Evolutionary conservation across 2,888 invertebrate species (phyloP).

Genomic region (Drosophila recens): DNA sequence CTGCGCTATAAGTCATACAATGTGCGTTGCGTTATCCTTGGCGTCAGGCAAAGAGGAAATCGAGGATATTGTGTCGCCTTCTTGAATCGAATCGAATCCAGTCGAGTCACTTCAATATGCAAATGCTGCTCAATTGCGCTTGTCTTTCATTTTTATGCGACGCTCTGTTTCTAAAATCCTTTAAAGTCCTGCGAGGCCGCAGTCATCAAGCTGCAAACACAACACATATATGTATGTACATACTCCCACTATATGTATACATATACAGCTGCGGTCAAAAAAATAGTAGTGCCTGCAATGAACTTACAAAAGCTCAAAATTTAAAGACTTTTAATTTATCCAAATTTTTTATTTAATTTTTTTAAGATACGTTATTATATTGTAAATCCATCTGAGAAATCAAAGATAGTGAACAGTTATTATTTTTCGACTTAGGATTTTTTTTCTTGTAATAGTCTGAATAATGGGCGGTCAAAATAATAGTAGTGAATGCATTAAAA

Average conservation of each 20-base stretch:
- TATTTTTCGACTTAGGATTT: no score
- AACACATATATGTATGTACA: constrained; percentile 1
- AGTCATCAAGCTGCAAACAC: constrained; percentile 23
- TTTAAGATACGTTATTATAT: no score
- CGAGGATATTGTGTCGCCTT: constrained; percentile 37
- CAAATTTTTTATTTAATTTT: no score
- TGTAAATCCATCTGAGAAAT: no score
- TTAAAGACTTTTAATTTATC: no score
- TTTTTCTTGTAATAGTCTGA: no score
- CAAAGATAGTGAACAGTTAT: no score
- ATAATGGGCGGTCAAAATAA: no score
- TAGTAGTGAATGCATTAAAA: no score
- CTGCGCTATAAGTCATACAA: constrained; percentile 77
- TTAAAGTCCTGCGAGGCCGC: constrained; percentile 50
- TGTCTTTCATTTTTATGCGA: constrained; percentile 68
- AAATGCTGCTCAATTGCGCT: constrained; percentile 77
- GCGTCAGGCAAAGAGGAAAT: constrained; percentile 28
- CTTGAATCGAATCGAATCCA: constrained; percentile 2
- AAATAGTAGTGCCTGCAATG: no score
- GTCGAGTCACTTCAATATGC: constrained; percentile 73
- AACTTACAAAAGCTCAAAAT: no score
- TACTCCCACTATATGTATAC: constrained; percentile 4
- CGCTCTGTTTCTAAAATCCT: constrained; percentile 31
- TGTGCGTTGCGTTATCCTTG: constrained; percentile 71
- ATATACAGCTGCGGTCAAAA: no score